Percentiles rank a stretch among this genome's conserved stretches.
phyloP scores from a whole-genome alignment of 2,888 invertebrate genomes.

The Tillus elongatus region DNA sequence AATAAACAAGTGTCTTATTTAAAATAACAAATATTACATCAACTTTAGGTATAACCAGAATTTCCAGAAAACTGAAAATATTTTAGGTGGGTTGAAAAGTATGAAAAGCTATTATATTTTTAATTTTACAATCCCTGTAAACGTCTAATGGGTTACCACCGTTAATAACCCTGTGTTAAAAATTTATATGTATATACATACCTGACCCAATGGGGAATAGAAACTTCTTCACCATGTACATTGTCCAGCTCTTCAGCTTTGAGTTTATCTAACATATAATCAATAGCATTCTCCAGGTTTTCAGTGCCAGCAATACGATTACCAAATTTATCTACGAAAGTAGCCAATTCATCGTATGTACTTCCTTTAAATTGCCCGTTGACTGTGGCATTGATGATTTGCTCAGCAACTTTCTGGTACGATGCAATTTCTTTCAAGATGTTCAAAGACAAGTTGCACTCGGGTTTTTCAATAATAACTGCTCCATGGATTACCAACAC shows the following conservation, averaged over 20 bases:
- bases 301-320: conserved; percentile 44
- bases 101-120: no score
- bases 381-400: conserved; percentile 28
- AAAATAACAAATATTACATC: no score
- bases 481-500: no score
- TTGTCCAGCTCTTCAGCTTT: conserved; percentile 47
- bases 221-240: conserved; percentile 61
- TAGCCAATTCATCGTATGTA: conserved; percentile 38
- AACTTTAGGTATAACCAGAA: no score
- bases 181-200: no score
- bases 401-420: conserved; percentile 28
- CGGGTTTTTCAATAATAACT: neutral
- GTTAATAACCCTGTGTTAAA: no score
- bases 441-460: conserved; percentile 42
- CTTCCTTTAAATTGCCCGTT: conserved; percentile 29
- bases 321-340: conserved; percentile 46
- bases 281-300: conserved; percentile 47
- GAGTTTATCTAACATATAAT: conserved; percentile 46
- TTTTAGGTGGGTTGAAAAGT: no score
- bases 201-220: conserved; percentile 51
- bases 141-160: no score
- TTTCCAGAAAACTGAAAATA: no score
- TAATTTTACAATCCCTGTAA: no score
- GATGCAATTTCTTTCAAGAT: conserved; percentile 51
- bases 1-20: no score